phyloP scores from a whole-genome alignment of 1,140 invertebrate species.

The Danaus melanippus region DNA sequence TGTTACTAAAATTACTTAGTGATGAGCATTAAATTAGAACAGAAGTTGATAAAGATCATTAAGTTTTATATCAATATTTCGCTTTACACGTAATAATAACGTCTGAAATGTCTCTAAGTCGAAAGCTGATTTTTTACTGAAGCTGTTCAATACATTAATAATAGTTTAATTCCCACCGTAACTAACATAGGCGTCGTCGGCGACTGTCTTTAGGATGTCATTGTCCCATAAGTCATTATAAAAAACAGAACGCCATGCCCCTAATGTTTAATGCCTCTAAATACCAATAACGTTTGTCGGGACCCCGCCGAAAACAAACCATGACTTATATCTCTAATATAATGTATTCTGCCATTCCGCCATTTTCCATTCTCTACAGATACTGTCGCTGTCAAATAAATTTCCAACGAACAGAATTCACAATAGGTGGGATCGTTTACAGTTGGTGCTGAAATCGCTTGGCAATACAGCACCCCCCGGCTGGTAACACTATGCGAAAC shows the following conservation, averaged over 20 bases:
- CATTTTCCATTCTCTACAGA: constrained; percentile 71
- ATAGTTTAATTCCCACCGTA: constrained; percentile 50
- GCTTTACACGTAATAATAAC: no score
- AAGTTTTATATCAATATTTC: no score
- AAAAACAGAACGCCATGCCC: constrained; percentile 48
- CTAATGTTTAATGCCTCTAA: constrained; percentile 66
- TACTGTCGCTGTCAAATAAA: constrained; percentile 68
- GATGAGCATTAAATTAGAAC: no score
- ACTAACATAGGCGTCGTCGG: constrained; percentile 53
- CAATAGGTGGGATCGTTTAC: constrained; percentile 58
- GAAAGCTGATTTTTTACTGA: no score
- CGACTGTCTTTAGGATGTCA: constrained; percentile 42
- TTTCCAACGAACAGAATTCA: constrained; percentile 65
- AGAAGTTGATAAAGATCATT: no score
- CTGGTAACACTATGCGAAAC: constrained; percentile 33
- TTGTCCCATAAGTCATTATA: constrained; percentile 55
- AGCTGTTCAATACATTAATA: no score
- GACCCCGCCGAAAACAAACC: constrained; percentile 70
- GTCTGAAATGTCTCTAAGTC: no score
- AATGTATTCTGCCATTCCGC: constrained; percentile 65
- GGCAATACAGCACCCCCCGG: constrained; percentile 32
- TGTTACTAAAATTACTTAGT: no score
- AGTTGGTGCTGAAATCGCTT: constrained; percentile 51
- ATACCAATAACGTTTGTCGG: constrained; percentile 71
- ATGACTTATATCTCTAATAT: constrained; percentile 66